These are phyloP conservation scores for Hypomecis atomaria DNA, from an alignment of 2,888 invertebrate genomes.

Conservation along the genomic window DNA sequence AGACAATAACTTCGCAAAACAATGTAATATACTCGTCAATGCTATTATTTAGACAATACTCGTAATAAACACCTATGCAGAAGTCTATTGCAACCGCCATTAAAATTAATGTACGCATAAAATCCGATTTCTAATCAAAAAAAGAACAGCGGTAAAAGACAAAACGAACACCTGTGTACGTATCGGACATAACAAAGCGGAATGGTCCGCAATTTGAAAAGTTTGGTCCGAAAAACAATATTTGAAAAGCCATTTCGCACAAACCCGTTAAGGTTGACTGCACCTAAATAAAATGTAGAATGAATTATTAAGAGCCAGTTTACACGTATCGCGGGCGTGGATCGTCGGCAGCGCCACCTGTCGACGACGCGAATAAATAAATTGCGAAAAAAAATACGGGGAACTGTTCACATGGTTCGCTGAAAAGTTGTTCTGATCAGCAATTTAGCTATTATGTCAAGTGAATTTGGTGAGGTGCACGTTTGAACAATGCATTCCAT, in stretches of 20 bases:
- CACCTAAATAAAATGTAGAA: constrained; percentile 66
- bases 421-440: too few species aligned
- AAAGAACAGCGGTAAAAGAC: constrained; percentile 24
- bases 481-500: too few species aligned
- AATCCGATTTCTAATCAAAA: constrained; percentile 29
- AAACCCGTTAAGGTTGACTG: constrained; percentile 53
- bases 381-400: constrained; percentile 55
- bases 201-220: constrained; percentile 36
- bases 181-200: constrained; percentile 33
- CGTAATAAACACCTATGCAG: constrained; percentile 19
- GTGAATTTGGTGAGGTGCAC: too few species aligned
- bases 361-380: constrained; percentile 70
- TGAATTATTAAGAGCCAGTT: constrained; percentile 73
- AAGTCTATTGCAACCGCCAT: constrained; percentile 6
- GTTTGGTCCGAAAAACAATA: constrained; percentile 47
- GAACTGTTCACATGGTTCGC: constrained; percentile 23
- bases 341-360: constrained; percentile 74
- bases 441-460: too few species aligned
- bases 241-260: constrained; percentile 45
- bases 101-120: constrained; percentile 26
- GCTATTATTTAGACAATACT: too few species aligned
- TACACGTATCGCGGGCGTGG: constrained; percentile 67
- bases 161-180: constrained; percentile 17
- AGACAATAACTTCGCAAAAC: too few species aligned
- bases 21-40: too few species aligned